Conservation (phyloP, 2,797 vertebrate genomes). For the Arnoldichthys spilopterus region DNA sequence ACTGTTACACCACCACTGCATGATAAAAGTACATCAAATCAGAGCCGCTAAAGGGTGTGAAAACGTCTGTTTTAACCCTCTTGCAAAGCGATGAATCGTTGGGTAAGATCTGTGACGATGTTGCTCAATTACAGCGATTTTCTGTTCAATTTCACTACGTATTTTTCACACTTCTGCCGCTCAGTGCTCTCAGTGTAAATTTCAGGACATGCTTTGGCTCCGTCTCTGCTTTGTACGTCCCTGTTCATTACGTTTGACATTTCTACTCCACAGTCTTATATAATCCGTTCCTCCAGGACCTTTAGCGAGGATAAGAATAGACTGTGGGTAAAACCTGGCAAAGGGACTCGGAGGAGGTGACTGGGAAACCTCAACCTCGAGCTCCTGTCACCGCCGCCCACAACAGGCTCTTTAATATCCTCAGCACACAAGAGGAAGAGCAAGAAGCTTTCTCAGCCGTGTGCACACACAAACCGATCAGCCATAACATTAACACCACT, state of each 20-base stretch:
- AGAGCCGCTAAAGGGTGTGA: too few relatives aligned
- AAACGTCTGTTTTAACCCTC: too few relatives aligned
- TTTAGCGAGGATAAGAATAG: not conserved
- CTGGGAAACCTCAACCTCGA: constrained; percentile 24
- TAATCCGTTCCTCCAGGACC: constrained; percentile 1
- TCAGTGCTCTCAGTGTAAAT: not conserved
- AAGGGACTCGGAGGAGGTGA: not conserved
- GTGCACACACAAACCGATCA: too few relatives aligned
- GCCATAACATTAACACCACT: too few relatives aligned
- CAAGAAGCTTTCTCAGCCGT: not conserved
- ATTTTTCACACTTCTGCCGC: not conserved
- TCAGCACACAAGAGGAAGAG: constrained; percentile 12
- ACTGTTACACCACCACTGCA: too few relatives aligned
- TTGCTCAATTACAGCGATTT: too few relatives aligned
- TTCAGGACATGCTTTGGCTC: not conserved
- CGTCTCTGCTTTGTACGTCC: not conserved
- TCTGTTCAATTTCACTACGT: too few relatives aligned
- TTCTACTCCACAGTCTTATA: not conserved
- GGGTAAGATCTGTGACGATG: too few relatives aligned
- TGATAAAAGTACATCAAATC: too few relatives aligned
- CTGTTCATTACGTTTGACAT: constrained; percentile 5
- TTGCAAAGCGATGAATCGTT: too few relatives aligned
- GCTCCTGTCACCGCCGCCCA: constrained; percentile 6
- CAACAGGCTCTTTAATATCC: constrained; percentile 33
- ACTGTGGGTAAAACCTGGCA: not conserved